Base-by-base conservation (phyloP, 2,797 vertebrate genomes). In the Sternarchorhynchus goeldii region DNA sequence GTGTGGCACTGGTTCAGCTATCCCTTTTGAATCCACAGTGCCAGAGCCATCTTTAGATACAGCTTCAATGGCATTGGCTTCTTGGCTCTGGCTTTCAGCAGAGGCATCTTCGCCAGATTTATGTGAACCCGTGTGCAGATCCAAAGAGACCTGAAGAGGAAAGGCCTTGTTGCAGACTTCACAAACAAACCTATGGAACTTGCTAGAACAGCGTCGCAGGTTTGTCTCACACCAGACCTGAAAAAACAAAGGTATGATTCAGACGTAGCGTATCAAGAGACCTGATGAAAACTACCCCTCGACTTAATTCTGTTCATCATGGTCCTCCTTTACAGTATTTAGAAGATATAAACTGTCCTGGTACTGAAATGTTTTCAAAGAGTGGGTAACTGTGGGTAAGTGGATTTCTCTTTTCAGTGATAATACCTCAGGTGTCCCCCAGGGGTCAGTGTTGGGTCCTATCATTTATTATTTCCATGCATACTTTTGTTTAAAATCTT, bases 151-250 rank as follows among this genome's bases (percentile, higher is more conserved):
- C 53, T 91, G 92, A 82, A 99, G 96, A 21, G 97, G 97, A 87
- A 99, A 99, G 0, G 96, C 97, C 85, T 96, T 98, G 89, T 99
- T 96, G 58, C 97, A 99, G 5, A 87, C 81, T 56, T 97, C 95
- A 0, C 97, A 99, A 82, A 99, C 83, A 10, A 97, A 99, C 1
- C 93, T 95, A 79, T 99, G 97, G 84, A 96, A 96, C 88, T 96
- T 96, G 17, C 96, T 97, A 84, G 94, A 93, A 83, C 96, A 97
- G 87, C 97, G 94, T 0, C 97, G 93, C 16, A 98, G 92, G 90
- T 99, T 99, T 0, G 94, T 96, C 88, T 99, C 97, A 56, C 97
- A 99, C 97, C 97, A 99, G 59, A 97, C 95, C 97, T 99, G 88
- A 55, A 67, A 55, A 32, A 78, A 72, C 20, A 39, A 75, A 57